A percentile compares a stretch with the other conserved stretches of the same genome.
Evolutionary conservation across 2,888 invertebrate species (phyloP).

Genomic region (Chloroclysta siterata): DNA sequence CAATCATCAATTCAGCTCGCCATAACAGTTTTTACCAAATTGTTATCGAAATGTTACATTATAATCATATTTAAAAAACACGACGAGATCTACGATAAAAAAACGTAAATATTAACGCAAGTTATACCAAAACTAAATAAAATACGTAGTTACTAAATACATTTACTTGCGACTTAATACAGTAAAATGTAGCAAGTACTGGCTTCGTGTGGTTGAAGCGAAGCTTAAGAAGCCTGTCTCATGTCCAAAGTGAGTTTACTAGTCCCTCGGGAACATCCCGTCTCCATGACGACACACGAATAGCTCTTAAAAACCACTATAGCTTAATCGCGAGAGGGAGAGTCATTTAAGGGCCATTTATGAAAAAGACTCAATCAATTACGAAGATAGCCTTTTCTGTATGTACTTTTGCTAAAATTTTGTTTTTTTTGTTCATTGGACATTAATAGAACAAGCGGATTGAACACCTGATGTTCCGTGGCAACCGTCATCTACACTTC

Average conservation of each 20-base stretch:
- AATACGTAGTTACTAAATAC: neutral
- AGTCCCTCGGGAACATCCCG: constrained; percentile 50
- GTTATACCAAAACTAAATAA: neutral
- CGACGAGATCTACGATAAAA: too few species aligned
- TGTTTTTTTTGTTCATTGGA: too few species aligned
- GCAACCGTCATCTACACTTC: too few species aligned
- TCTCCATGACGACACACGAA: constrained; percentile 54
- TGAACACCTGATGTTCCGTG: too few species aligned
- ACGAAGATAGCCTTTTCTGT: neutral
- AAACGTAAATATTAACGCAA: too few species aligned
- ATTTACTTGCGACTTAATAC: neutral
- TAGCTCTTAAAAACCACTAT: constrained; percentile 51
- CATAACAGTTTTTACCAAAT: too few species aligned
- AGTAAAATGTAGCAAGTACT: constrained; percentile 7
- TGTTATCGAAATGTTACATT: too few species aligned
- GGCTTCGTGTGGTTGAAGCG: constrained; percentile 23
- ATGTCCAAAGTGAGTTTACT: constrained; percentile 50
- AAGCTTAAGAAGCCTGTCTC: constrained; percentile 41
- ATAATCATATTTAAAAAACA: too few species aligned
- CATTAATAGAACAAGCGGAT: too few species aligned
- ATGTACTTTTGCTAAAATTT: neutral
- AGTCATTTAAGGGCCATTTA: constrained; percentile 51
- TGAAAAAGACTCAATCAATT: constrained; percentile 27
- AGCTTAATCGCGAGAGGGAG: constrained; percentile 51
- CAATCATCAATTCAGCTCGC: too few species aligned